Evolutionary conservation across 2,888 invertebrate genomes (phyloP).

Genomic region (Drosophila prolongata): DNA sequence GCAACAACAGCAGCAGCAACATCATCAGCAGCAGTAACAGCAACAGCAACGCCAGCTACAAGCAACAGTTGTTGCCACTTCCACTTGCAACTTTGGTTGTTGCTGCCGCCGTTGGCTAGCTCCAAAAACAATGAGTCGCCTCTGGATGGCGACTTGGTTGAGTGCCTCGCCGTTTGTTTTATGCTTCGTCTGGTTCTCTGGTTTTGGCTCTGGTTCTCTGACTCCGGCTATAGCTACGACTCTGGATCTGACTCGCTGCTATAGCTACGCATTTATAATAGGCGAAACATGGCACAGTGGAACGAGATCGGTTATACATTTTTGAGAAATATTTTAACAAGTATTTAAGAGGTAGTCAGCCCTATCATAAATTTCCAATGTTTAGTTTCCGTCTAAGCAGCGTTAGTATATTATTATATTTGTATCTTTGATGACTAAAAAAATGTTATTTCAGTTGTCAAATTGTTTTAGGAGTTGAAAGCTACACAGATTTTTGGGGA

Average conservation of each 20-base stretch:
- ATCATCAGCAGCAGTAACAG: constrained; percentile 31
- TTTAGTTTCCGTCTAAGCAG: no score
- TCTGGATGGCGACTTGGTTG: constrained; percentile 69
- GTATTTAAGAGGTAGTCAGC: no score
- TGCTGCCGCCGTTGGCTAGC: constrained; percentile 22
- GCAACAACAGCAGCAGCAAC: constrained; percentile 29
- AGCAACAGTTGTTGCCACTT: constrained; percentile 56
- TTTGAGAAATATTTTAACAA: not conserved
- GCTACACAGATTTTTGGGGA: no score
- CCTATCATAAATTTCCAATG: no score
- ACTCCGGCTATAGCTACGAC: constrained; percentile 11
- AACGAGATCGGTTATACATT: no score
- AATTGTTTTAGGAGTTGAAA: no score
- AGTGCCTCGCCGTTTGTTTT: constrained; percentile 77
- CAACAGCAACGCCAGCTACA: constrained; percentile 40
- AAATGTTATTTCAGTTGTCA: no score
- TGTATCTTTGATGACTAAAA: no score
- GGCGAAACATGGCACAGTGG: constrained; percentile 69
- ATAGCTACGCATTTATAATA: constrained; percentile 74
- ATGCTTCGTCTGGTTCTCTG: constrained; percentile 68
- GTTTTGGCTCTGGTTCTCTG: constrained; percentile 44
- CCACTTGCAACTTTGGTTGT: constrained; percentile 53
- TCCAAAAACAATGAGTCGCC: constrained; percentile 42
- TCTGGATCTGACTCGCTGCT: constrained; percentile 46
- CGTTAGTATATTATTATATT: no score